Evolutionary conservation across 2,888 invertebrate genomes (phyloP).

Genomic region (Andrena praecox): DNA sequence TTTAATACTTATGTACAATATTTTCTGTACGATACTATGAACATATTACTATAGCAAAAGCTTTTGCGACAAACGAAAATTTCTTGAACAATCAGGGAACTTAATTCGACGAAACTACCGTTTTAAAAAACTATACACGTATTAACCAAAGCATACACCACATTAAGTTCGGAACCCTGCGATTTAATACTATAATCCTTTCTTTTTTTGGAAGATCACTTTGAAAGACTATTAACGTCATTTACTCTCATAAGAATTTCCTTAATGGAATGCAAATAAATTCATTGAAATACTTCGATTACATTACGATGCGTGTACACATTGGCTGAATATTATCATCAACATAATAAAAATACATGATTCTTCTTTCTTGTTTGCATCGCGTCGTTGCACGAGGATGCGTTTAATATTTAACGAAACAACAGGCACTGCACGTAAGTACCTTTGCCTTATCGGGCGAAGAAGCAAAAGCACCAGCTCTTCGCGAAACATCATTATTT

Average conservation of each 20-base stretch:
- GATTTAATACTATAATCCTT: slow-evolving; percentile 51
- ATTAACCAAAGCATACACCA: slow-evolving; percentile 58
- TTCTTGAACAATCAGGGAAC: slow-evolving; percentile 50
- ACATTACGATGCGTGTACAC: slow-evolving; percentile 56
- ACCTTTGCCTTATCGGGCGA: slow-evolving; percentile 75
- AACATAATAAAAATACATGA: slow-evolving; percentile 75
- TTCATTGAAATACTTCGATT: slow-evolving; percentile 52
- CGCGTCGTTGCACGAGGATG: slow-evolving; percentile 72
- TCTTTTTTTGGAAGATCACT: slow-evolving; percentile 65
- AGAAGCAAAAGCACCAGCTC: slow-evolving; percentile 79
- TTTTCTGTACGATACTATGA: slow-evolving; percentile 73
- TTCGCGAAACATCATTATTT: slow-evolving; percentile 62
- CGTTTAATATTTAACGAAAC: slow-evolving; percentile 70
- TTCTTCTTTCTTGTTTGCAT: slow-evolving; percentile 64
- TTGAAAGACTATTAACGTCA: slow-evolving; percentile 59
- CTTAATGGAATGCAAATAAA: slow-evolving; percentile 74
- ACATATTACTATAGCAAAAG: slow-evolving; percentile 67
- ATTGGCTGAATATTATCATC: slow-evolving; percentile 54
- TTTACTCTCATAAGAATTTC: slow-evolving; percentile 50
- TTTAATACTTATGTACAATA: slow-evolving; percentile 75
- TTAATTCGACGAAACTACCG: slow-evolving; percentile 53
- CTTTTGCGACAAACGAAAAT: slow-evolving; percentile 63
- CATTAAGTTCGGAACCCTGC: slow-evolving; percentile 39
- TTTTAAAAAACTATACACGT: slow-evolving; percentile 48
- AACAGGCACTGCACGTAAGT: slow-evolving; percentile 77